Conservation (phyloP, 2,113 vertebrate genomes). For the Sceloporus undulatus region DNA sequence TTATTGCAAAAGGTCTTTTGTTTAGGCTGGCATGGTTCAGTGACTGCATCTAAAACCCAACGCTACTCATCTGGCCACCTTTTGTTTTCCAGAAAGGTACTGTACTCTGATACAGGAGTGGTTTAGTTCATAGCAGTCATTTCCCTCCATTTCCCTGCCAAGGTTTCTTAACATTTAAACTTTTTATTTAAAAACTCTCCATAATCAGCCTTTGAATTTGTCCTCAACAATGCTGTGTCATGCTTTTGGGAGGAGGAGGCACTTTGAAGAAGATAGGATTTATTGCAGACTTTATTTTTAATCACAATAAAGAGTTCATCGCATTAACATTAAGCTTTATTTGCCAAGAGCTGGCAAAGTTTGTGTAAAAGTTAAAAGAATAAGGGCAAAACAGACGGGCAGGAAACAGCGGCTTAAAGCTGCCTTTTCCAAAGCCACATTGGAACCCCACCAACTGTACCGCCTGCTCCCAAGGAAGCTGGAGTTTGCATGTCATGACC, state of each 20-base stretch:
- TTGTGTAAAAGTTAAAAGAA: conserved; percentile 25
- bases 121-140: neutral
- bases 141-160: accelerated
- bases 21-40: conserved; percentile 59
- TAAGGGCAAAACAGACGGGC: too few relatives aligned
- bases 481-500: too few relatives aligned
- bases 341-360: neutral
- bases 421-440: too few relatives aligned
- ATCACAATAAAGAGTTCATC: conserved; percentile 19
- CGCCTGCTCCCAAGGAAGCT: too few relatives aligned
- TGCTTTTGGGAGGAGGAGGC: neutral
- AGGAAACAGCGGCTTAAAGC: too few relatives aligned
- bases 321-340: conserved; percentile 25
- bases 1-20: conserved; percentile 69
- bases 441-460: too few relatives aligned
- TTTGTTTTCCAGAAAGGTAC: conserved; percentile 19
- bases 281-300: conserved; percentile 11
- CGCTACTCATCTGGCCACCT: conserved; percentile 22
- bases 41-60: conserved; percentile 35
- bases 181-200: neutral
- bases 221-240: neutral
- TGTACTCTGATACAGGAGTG: neutral
- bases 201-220: conserved; percentile 2
- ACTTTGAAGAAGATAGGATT: too few relatives aligned
- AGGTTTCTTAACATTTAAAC: neutral